Base-by-base conservation (phyloP, 2,113 vertebrate species). In the Petromus typicus region DNA sequence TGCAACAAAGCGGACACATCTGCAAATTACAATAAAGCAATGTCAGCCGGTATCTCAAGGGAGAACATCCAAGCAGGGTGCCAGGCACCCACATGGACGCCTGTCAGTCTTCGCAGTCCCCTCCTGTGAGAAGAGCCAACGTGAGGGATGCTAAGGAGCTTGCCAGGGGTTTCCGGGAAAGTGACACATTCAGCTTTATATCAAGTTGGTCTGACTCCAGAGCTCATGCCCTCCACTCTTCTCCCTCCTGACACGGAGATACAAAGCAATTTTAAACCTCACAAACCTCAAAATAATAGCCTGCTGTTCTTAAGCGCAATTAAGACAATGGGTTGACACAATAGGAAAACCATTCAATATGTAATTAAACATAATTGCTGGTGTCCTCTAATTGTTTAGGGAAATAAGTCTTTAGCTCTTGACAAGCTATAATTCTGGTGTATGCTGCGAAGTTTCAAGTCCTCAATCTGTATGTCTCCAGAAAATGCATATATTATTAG, bases 311-410 rank as follows among this genome's bases (percentile, higher is more conserved):
- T 67, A 94, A 95, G 86, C 43, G 84, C 97, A 95, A 95, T 96
- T 97, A 95, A 97, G 91, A 98, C 97, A 97, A 96, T 93, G 94
- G 91, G 95, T 88, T 98, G 96, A 93, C 93, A 98, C 94, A 97
- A 97, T 91, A 97, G 96, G 95, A 96, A 98, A 96, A 96, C 89
- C 1, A 1, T 94, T 96, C 59, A 69, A 76, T 87, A 56, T 90
- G 71, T 63, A 97, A 97, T 98, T 97, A 98, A 91, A 45, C 94
- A 81, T 96, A 97, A 98, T 98, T 97, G 89, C 91, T 91, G 66
- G 95, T 97, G 89, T 95, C 91, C 95, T 97, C 96, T 97, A 97
- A 97, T 97, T 97, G 96, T 97, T 96, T 96, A 89, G 94, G 96
- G 91, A 97, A 96, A 95, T 96, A 96, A 97, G 93, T 93, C 95